Base-by-base conservation (phyloP, 2,113 vertebrate genomes). In the Oenanthe oenanthe region DNA sequence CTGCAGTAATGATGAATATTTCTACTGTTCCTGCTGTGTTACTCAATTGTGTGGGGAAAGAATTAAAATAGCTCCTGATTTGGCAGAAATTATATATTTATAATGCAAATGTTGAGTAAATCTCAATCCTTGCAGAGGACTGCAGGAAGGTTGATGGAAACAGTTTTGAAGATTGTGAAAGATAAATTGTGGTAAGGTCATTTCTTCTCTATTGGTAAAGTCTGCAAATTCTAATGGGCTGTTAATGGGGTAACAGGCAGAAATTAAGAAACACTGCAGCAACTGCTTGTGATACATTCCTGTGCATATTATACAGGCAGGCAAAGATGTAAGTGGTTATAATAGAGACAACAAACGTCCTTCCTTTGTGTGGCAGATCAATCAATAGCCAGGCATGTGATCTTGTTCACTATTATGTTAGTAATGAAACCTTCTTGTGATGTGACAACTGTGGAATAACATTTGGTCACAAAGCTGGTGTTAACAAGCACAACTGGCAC, bases 401-500 rank as follows among this genome's bases (percentile, higher is more conserved):
- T 97, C 97, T 97, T 98, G 97, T 97, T 98, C 98, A 97, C 97
- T 97, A 97, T 97, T 98, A 97, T 97, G 97, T 97, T 97, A 96
- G 96, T 97, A 98, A 98, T 97, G 97, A 98, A 98, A 97, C 95
- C 97, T 97, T 97, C 93, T 94, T 98, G 97, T 97, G 98, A 98
- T 97, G 97, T 98, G 98, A 98, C 98, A 98, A 98, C 97, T 97
- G 97, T 96, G 88, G 97, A 98, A 97, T 98, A 98, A 97, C 98
- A 98, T 98, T 98, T 98, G 98, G 97, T 98, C 97, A 97, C 97
- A 98, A 97, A 97, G 95, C 97, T 97, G 97, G 97, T 98, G 98
- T 97, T 98, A 98, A 98, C 98, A 98, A 98, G 98, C 97, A 98
- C 97, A 98, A 98, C 97, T 97, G 97, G 97, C 94, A 94, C 93